These are phyloP conservation scores for Drosophila nannoptera DNA, from an alignment of 1,140 invertebrate genomes.

Conservation along the genomic window DNA sequence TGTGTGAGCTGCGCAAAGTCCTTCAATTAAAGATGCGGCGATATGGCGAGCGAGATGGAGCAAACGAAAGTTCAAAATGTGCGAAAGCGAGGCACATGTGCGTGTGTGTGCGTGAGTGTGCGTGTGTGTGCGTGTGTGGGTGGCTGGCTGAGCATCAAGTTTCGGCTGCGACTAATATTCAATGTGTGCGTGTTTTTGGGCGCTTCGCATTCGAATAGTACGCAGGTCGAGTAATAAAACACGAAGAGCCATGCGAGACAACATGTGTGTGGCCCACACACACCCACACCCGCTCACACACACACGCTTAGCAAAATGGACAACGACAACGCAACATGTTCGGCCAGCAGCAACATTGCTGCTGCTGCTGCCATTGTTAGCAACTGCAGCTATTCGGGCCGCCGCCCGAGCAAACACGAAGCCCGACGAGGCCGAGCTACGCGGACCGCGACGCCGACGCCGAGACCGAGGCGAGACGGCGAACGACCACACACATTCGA, in stretches of 20 bases:
- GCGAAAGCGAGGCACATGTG: conserved; percentile 46
- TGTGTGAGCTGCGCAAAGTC: conserved; percentile 71
- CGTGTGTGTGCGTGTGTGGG: conserved; percentile 17
- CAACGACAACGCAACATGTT: conserved; percentile 71
- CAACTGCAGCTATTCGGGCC: conserved; percentile 11
- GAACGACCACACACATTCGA: conserved; percentile 66
- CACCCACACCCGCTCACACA: conserved; percentile 37
- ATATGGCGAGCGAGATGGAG: conserved; percentile 62
- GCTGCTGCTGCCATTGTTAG: conserved; percentile 53
- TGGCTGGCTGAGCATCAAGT: conserved; percentile 26
- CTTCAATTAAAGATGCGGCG: conserved; percentile 70
- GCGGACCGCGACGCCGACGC: conserved; percentile 8
- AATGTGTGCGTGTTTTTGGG: conserved; percentile 33
- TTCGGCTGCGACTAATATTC: conserved; percentile 41
- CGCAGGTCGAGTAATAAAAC: conserved; percentile 76
- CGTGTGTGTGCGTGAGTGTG: conserved; percentile 15
- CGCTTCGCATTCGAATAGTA: conserved; percentile 56
- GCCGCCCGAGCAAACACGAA: conserved; percentile 13
- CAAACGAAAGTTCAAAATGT: conserved; percentile 57
- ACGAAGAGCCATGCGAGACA: conserved; percentile 63
- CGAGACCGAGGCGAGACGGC: conserved; percentile 13
- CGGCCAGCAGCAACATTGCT: conserved; percentile 54
- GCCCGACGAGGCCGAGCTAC: background rate
- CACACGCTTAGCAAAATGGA: conserved; percentile 46
- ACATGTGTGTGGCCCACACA: conserved; percentile 50